phyloP scores from a whole-genome alignment of 2,888 invertebrate genomes.

The Scaptomyza polygonia region DNA sequence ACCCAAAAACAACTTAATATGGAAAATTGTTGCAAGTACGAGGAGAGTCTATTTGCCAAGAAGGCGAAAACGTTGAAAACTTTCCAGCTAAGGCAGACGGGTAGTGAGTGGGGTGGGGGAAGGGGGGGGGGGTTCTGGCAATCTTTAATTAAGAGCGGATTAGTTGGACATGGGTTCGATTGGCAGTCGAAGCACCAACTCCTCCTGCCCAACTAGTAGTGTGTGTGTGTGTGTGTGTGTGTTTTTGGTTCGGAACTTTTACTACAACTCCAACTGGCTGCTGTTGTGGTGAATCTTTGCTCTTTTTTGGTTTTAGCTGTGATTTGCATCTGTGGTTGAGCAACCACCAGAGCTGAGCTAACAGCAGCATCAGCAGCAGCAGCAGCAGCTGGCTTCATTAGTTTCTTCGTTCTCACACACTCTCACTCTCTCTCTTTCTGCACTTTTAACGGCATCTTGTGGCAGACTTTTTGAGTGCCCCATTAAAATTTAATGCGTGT shows the following conservation, averaged over 20 bases:
- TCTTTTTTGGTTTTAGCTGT: slow-evolving; percentile 74
- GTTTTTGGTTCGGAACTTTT: slow-evolving; percentile 6
- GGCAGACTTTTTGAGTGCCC: slow-evolving; percentile 75
- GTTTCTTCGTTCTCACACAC: slow-evolving; percentile 28
- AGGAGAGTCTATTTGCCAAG: slow-evolving; percentile 61
- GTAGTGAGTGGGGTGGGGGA: not conserved
- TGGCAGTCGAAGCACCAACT: slow-evolving; percentile 30
- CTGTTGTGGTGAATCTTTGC: slow-evolving; percentile 68
- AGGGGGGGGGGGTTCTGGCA: too few relatives aligned
- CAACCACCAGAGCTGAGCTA: slow-evolving; percentile 60
- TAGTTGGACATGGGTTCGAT: slow-evolving; percentile 82
- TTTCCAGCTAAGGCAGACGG: slow-evolving; percentile 20
- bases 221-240: not conserved
- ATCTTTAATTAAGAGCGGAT: slow-evolving; percentile 84
- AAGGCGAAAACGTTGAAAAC: slow-evolving; percentile 37
- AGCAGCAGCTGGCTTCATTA: slow-evolving; percentile 69
- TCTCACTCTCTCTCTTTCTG: not conserved
- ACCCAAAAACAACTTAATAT: slow-evolving; percentile 56
- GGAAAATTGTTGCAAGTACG: slow-evolving; percentile 68
- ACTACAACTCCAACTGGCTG: not conserved
- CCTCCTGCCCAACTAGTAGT: too few relatives aligned
- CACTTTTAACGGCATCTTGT: slow-evolving; percentile 57
- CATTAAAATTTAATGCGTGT: slow-evolving; percentile 82
- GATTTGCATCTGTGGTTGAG: slow-evolving; percentile 83
- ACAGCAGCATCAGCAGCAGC: slow-evolving; percentile 40